phyloP scores from a whole-genome alignment of 2,888 invertebrate species.

The Carcina quercana region DNA sequence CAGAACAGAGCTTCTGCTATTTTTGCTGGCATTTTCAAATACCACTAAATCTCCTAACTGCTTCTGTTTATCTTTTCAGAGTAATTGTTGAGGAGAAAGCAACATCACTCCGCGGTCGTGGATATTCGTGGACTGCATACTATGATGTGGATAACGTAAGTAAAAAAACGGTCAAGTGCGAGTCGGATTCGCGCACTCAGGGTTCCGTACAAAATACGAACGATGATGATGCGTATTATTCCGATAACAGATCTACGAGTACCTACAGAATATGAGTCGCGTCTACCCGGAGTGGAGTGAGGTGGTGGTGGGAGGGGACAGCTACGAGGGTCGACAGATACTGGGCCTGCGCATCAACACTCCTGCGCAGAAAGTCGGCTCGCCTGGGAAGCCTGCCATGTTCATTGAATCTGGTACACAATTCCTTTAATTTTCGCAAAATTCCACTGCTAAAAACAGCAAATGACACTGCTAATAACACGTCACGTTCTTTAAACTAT shows the following conservation, averaged over 20 bases:
- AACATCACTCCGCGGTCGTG: constrained; percentile 21
- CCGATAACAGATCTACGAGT: constrained; percentile 70
- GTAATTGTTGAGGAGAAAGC: constrained; percentile 59
- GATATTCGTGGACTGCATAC: constrained; percentile 77
- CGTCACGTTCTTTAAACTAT: too few species aligned
- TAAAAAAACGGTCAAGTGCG: too few species aligned
- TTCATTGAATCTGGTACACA: constrained; percentile 75
- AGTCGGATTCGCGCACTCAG: too few species aligned
- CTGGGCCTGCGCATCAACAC: constrained; percentile 71
- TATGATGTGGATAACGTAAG: constrained; percentile 72
- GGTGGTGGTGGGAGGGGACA: constrained; percentile 67
- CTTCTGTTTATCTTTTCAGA: constrained; percentile 47
- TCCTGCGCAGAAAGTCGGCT: constrained; percentile 33
- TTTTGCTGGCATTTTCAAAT: too few species aligned
- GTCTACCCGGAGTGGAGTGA: constrained; percentile 59
- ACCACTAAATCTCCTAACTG: too few species aligned
- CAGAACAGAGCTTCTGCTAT: too few species aligned
- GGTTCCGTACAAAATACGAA: background rate
- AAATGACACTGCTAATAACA: too few species aligned
- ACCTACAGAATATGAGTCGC: constrained; percentile 59
- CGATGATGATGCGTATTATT: background rate
- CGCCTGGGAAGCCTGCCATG: constrained; percentile 63
- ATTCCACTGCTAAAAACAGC: too few species aligned
- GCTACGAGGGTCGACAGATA: constrained; percentile 76
- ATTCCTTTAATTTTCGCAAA: constrained; percentile 1